phyloP scores from a whole-genome alignment of 2,888 invertebrate genomes.

The Microctonus aethiopoides region DNA sequence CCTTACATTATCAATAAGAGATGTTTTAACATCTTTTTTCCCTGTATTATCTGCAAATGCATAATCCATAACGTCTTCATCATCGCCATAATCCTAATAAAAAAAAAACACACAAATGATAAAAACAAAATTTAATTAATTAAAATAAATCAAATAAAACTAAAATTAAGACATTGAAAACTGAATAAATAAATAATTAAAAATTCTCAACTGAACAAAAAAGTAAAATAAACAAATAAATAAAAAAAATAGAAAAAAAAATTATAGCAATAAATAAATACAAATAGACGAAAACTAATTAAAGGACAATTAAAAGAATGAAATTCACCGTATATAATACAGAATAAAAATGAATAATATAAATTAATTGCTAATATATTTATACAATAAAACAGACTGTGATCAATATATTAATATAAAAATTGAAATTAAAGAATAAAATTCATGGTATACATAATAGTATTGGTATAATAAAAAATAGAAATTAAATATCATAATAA shows the following conservation, averaged over 20 bases:
- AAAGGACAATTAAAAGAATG: background rate
- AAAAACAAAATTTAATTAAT: no score
- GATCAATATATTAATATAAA: background rate
- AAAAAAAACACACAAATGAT: no score
- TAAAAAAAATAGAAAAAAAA: background rate
- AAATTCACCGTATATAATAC: background rate
- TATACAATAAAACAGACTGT: background rate
- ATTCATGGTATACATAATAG: background rate
- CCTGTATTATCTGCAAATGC: background rate
- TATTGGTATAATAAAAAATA: background rate
- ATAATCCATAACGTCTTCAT: background rate
- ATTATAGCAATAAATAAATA: background rate
- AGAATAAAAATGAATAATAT: background rate
- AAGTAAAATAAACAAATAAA: background rate
- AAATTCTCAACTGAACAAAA: background rate
- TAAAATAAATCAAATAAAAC: no score
- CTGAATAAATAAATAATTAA: no score
- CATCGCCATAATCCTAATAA: background rate
- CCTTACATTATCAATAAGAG: background rate
- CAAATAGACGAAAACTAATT: slow-evolving; percentile 5
- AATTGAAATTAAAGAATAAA: background rate
- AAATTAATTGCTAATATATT: background rate
- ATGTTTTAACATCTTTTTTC: background rate
- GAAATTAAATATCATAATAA: background rate
- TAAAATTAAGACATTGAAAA: no score